Conservation (phyloP, 2,113 vertebrate genomes). For the Sapayoa aenigma region DNA sequence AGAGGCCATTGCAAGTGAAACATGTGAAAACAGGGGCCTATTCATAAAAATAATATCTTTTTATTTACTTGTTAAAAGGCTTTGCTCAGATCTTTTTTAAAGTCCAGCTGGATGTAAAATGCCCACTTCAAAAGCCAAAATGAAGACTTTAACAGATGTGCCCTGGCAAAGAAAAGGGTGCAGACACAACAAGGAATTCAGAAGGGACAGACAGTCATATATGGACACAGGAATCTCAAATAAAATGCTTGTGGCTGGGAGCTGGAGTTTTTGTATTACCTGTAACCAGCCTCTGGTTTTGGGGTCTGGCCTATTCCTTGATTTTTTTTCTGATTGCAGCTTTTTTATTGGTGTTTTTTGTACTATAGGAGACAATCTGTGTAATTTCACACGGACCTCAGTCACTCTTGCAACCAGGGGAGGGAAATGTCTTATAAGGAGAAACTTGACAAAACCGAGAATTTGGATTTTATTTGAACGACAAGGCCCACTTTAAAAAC, state of each 20-base stretch:
- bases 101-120: conserved; percentile 47
- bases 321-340: not conserved
- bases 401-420: not conserved
- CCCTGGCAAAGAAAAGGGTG: conserved; percentile 36
- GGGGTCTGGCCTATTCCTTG: not conserved
- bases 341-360: not conserved
- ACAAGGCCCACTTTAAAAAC: not conserved
- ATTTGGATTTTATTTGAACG: not conserved
- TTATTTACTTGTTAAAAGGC: conserved; percentile 46
- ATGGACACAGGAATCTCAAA: not conserved
- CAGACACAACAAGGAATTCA: conserved; percentile 45
- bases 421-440: not conserved
- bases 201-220: not conserved
- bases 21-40: conserved; percentile 51
- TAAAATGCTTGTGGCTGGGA: conserved; percentile 25
- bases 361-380: not conserved
- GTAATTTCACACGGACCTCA: not conserved
- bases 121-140: conserved; percentile 44
- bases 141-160: conserved; percentile 63
- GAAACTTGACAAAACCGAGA: not conserved
- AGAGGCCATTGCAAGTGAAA: conserved; percentile 37
- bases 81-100: conserved; percentile 46
- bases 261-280: conserved; percentile 18
- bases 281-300: not conserved
- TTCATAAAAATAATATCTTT: conserved; percentile 63